Evolutionary conservation across 1,140 invertebrate genomes (phyloP).

Genomic region (Drosophila tsacasi): DNA sequence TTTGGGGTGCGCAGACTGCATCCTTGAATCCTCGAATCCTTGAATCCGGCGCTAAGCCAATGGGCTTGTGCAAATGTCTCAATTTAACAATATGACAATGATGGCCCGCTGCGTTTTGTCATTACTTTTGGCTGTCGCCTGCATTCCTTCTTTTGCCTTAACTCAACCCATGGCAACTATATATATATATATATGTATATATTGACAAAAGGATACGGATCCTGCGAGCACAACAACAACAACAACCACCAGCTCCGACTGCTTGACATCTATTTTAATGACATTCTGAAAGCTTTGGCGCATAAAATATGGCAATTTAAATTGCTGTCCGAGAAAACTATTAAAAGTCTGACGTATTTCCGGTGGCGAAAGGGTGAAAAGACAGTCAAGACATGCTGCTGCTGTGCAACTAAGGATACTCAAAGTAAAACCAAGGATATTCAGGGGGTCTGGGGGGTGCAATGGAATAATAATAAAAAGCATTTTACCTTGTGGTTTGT

Average conservation of each 20-base stretch:
- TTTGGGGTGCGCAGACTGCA: conserved; percentile 30
- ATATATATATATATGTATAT: conserved; percentile 17
- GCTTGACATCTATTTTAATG: conserved; percentile 77
- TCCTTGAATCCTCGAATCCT: conserved; percentile 22
- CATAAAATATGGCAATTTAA: conserved; percentile 79
- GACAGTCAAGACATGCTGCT: conserved; percentile 22
- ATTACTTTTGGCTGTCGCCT: conserved; percentile 78
- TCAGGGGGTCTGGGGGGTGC: neutral
- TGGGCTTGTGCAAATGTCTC: conserved; percentile 67
- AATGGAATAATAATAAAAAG: conserved; percentile 31
- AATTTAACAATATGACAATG: conserved; percentile 84
- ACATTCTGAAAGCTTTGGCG: conserved; percentile 70
- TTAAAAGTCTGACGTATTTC: conserved; percentile 62
- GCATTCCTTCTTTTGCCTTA: conserved; percentile 48
- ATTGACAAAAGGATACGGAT: conserved; percentile 36
- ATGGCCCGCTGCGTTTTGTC: conserved; percentile 79
- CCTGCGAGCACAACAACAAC: conserved; percentile 17
- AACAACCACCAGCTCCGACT: conserved; percentile 16
- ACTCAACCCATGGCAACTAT: neutral
- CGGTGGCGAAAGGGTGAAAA: conserved; percentile 22
- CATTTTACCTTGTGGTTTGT: conserved; percentile 84
- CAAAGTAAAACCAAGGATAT: conserved; percentile 18
- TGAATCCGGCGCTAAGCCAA: conserved; percentile 29
- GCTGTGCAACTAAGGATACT: conserved; percentile 39
- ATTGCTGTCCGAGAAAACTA: conserved; percentile 67